phyloP scores from a whole-genome alignment of 2,113 vertebrate genomes.

The Pimephales promelas region DNA sequence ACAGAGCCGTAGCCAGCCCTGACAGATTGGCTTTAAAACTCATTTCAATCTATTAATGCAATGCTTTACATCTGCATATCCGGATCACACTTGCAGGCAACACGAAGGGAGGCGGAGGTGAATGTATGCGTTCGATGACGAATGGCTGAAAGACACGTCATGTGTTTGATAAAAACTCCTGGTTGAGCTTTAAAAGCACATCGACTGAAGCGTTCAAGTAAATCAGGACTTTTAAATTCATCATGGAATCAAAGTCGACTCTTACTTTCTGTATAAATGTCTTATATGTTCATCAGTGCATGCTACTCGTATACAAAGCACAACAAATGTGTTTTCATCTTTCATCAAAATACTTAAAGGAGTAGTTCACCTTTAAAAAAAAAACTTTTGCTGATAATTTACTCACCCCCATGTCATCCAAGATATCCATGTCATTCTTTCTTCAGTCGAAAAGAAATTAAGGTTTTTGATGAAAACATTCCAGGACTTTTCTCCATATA shows the following conservation, averaged over 20 bases:
- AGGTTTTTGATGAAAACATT: too few species aligned
- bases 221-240: background rate
- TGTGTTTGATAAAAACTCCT: background rate
- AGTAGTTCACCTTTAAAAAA: too few species aligned
- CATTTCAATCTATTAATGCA: slow-evolving; percentile 9
- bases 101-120: slow-evolving; percentile 21
- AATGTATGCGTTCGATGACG: slow-evolving; percentile 9
- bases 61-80: background rate
- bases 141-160: slow-evolving; percentile 5
- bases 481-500: too few species aligned
- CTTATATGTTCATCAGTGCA: background rate
- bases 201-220: background rate
- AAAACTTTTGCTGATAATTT: too few species aligned
- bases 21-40: slow-evolving; percentile 19
- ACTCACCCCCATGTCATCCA: too few species aligned
- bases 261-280: background rate
- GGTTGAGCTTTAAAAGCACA: background rate
- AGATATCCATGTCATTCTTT: too few species aligned
- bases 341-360: background rate
- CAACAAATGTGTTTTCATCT: background rate
- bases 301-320: background rate
- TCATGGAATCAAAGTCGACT: background rate
- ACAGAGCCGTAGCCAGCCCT: slow-evolving; percentile 13
- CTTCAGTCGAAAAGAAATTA: too few species aligned
- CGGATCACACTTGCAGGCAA: background rate